These are phyloP conservation scores for Sycophaga agraensis DNA, from an alignment of 1,140 invertebrate species.

Conservation along the genomic window DNA sequence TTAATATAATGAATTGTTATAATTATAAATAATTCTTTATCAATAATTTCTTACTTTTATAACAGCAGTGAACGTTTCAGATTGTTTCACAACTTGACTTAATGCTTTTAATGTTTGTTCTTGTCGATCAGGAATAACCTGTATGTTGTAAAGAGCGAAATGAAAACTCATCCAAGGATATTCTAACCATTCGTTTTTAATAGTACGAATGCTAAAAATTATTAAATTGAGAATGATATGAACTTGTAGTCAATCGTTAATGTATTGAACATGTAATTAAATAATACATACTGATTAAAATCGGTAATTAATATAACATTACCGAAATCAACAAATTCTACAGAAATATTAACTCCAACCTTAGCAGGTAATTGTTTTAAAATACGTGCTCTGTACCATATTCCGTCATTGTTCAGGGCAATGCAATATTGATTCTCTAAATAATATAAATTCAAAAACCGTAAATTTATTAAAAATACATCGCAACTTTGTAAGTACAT, in stretches of 20 bases:
- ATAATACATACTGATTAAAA: too few species aligned
- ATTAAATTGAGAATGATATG: too few species aligned
- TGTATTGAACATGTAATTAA: too few species aligned
- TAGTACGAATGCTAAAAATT: slow-evolving; percentile 29
- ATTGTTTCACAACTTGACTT: neutral
- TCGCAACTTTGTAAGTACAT: too few species aligned
- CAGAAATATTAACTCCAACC: slow-evolving; percentile 39
- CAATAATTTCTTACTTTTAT: slow-evolving; percentile 8
- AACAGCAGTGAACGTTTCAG: neutral
- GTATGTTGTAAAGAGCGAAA: slow-evolving; percentile 37
- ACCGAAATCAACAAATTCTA: slow-evolving; percentile 68
- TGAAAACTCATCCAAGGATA: slow-evolving; percentile 38
- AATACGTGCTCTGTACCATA: slow-evolving; percentile 8
- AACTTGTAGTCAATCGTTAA: too few species aligned
- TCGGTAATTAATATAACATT: too few species aligned
- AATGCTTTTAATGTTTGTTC: neutral
- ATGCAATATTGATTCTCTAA: neutral
- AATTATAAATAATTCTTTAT: neutral
- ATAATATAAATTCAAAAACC: too few species aligned
- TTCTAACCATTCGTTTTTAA: slow-evolving; percentile 40
- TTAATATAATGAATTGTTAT: neutral
- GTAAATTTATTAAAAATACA: too few species aligned
- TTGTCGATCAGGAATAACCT: neutral
- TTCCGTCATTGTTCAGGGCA: neutral
- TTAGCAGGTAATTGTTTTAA: neutral